These are phyloP conservation scores for Tragelaphus imberbis DNA, from an alignment of 2,113 vertebrate species.

Conservation along the genomic window DNA sequence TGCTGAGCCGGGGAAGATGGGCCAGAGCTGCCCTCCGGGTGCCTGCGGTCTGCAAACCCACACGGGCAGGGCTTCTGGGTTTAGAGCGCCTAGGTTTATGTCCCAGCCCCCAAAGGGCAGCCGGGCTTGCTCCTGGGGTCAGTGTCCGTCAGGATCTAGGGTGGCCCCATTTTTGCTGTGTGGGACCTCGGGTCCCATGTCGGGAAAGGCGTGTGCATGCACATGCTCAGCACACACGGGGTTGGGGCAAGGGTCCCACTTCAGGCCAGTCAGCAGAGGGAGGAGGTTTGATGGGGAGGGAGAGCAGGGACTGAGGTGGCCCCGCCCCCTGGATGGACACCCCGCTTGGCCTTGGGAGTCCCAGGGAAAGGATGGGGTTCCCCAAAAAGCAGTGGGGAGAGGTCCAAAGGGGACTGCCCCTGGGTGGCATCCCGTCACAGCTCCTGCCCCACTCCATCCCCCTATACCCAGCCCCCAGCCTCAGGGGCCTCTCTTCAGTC, in stretches of 20 bases:
- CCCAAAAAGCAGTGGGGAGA: background rate
- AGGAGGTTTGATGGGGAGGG: background rate
- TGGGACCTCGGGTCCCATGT: background rate
- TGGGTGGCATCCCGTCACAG: rapidly evolving
- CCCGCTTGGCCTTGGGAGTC: background rate
- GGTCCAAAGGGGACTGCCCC: background rate
- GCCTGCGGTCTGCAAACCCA: background rate
- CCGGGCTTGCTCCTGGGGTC: background rate
- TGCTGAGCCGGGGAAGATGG: too few species aligned
- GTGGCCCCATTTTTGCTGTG: background rate
- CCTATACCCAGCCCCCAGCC: background rate
- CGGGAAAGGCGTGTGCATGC: rapidly evolving
- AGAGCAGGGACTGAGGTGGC: background rate
- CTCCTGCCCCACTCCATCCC: background rate
- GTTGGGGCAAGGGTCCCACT: background rate
- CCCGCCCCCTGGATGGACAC: rapidly evolving
- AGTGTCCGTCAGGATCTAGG: rapidly evolving
- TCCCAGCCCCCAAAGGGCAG: background rate
- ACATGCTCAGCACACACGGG: background rate
- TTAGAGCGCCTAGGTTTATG: background rate
- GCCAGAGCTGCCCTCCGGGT: rapidly evolving
- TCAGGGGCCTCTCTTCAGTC: background rate
- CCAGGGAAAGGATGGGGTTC: background rate
- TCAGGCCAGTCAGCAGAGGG: background rate
- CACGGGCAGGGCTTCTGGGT: background rate